Percentiles rank a stretch among this genome's conserved stretches.
phyloP scores from a whole-genome alignment of 1,140 invertebrate genomes.

The Epicauta chinensis region DNA sequence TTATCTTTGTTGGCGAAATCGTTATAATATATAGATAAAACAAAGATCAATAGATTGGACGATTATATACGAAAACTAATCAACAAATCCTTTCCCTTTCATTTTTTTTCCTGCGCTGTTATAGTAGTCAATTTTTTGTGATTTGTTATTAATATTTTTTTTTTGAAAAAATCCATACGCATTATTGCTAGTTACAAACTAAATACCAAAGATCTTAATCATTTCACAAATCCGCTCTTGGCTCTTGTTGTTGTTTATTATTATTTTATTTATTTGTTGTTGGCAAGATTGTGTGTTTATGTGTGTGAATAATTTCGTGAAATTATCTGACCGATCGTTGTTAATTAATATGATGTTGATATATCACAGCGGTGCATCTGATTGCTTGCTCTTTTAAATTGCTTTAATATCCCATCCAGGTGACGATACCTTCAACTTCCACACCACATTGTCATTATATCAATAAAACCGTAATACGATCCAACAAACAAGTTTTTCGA shows the following conservation, averaged over 20 bases:
- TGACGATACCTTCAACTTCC: conserved; percentile 15
- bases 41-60: conserved; percentile 19
- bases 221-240: no score
- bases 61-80: conserved; percentile 34
- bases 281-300: conserved; percentile 3
- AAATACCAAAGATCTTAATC: no score
- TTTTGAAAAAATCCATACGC: no score
- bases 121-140: no score
- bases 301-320: conserved; percentile 27
- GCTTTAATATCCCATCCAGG: conserved; percentile 11
- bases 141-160: conserved; percentile 37
- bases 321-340: conserved; percentile 23
- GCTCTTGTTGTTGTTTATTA: no score
- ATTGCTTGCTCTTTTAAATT: conserved; percentile 9
- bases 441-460: conserved; percentile 23
- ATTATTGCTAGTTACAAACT: no score
- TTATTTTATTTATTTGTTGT: no score
- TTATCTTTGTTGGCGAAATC: neutral
- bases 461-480: conserved; percentile 20
- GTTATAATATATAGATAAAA: conserved; percentile 7
- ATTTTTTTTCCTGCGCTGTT: conserved; percentile 34
- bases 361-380: conserved; percentile 14
- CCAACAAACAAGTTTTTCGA: conserved; percentile 10
- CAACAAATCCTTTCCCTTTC: conserved; percentile 34
- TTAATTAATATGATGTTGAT: conserved; percentile 27